Percentiles rank a stretch among this genome's conserved stretches.
Conservation (phyloP, 2,113 vertebrate species). For the Ictalurus punctatus region DNA sequence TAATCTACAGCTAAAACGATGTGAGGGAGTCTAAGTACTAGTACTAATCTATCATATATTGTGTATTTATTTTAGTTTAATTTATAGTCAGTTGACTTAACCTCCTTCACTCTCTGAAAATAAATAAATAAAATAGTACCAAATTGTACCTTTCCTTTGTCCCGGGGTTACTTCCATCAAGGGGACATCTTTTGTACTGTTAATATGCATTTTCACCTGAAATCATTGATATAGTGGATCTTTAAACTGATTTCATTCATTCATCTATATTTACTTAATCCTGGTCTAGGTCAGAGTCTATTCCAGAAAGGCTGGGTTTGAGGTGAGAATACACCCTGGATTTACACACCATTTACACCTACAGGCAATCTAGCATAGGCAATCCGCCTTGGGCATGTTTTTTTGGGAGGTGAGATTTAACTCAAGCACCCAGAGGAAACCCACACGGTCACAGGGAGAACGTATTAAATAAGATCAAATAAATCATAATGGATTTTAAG, state of each 20-base stretch:
- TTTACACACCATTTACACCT: background rate
- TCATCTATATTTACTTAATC: background rate
- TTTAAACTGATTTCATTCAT: background rate
- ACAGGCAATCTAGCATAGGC: background rate
- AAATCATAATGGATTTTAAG: constrained; percentile 3
- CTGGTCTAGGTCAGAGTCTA: background rate
- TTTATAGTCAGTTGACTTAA: background rate
- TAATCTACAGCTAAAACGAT: too few species aligned
- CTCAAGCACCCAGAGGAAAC: background rate
- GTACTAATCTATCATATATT: background rate
- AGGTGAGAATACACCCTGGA: background rate
- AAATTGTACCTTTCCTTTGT: background rate
- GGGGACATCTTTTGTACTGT: background rate
- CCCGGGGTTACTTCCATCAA: background rate
- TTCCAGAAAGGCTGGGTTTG: background rate
- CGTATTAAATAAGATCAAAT: background rate
- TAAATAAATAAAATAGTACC: background rate
- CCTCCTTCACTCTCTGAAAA: background rate
- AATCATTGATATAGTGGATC: background rate
- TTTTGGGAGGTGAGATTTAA: background rate
- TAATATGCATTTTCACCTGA: background rate
- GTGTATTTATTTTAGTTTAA: background rate
- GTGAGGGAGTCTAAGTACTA: background rate
- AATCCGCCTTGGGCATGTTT: background rate
- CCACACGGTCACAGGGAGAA: background rate